phyloP scores from a whole-genome alignment of 2,113 vertebrate genomes.

The Engystomops pustulosus region DNA sequence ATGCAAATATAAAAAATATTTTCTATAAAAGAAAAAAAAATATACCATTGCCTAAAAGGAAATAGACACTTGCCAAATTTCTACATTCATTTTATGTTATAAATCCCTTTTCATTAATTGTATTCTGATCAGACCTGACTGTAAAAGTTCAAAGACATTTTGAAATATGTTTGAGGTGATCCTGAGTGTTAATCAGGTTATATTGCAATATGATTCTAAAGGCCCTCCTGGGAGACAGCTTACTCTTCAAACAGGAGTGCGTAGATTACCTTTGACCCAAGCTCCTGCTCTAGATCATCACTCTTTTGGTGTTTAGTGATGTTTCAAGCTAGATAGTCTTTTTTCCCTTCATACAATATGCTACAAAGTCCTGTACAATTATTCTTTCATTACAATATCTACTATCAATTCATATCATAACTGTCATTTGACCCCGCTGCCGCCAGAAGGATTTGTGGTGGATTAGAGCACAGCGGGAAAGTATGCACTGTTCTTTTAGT shows the following conservation, averaged over 20 bases:
- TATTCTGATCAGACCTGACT: constrained; percentile 67
- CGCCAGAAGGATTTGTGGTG: constrained; percentile 43
- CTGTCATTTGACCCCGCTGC: constrained; percentile 43
- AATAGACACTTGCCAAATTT: background rate
- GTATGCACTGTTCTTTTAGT: constrained; percentile 15
- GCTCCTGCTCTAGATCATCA: constrained; percentile 49
- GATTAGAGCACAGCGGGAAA: constrained; percentile 46
- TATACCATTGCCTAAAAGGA: background rate
- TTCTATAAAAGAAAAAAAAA: no score
- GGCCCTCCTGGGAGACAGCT: constrained; percentile 68
- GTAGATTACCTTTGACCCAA: constrained; percentile 63
- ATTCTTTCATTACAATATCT: constrained; percentile 51
- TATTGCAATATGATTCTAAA: constrained; percentile 67
- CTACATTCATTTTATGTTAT: background rate
- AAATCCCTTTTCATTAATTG: constrained; percentile 31
- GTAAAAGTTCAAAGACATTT: constrained; percentile 74
- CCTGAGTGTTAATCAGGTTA: constrained; percentile 71
- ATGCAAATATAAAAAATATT: background rate
- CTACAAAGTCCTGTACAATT: constrained; percentile 47
- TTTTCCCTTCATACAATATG: constrained; percentile 29
- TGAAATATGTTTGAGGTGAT: constrained; percentile 71
- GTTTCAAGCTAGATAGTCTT: constrained; percentile 40
- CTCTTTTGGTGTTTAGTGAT: constrained; percentile 52
- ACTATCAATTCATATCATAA: constrained; percentile 50
- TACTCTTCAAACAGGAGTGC: constrained; percentile 74